These are phyloP conservation scores for Orthonevra nobilis DNA, from an alignment of 2,888 invertebrate genomes.

Conservation along the genomic window DNA sequence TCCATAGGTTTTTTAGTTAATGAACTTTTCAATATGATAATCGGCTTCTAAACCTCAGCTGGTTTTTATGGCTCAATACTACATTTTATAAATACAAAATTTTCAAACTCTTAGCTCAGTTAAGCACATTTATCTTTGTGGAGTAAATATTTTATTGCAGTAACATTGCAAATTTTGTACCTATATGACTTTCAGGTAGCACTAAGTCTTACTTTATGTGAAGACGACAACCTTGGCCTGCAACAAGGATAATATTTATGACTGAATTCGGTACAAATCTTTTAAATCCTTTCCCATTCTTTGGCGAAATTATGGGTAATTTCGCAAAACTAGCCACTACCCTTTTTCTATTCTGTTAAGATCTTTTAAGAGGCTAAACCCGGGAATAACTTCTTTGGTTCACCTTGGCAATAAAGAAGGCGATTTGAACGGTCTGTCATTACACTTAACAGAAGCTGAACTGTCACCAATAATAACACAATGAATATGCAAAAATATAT, in stretches of 20 bases:
- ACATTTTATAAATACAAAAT: too few relatives aligned
- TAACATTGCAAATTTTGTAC: neutral
- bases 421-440: conserved; percentile 28
- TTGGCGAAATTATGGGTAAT: conserved; percentile 59
- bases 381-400: neutral
- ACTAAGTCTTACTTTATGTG: neutral
- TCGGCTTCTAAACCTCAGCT: too few relatives aligned
- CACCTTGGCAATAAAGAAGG: conserved; percentile 32
- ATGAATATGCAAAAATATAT: conserved; percentile 43
- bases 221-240: conserved; percentile 42
- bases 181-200: conserved; percentile 7
- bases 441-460: conserved; percentile 52
- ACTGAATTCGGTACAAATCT: too few relatives aligned
- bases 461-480: conserved; percentile 33
- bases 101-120: too few relatives aligned
- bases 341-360: conserved; percentile 32
- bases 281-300: conserved; percentile 66
- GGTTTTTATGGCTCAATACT: too few relatives aligned
- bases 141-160: neutral
- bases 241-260: conserved; percentile 50
- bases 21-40: too few relatives aligned
- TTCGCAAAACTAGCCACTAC: conserved; percentile 64
- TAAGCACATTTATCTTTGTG: neutral
- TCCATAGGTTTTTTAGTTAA: too few relatives aligned
- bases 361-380: conserved; percentile 26